These are phyloP conservation scores for Heliothis subflexa DNA, from an alignment of 1,140 invertebrate species.

Conservation along the genomic window DNA sequence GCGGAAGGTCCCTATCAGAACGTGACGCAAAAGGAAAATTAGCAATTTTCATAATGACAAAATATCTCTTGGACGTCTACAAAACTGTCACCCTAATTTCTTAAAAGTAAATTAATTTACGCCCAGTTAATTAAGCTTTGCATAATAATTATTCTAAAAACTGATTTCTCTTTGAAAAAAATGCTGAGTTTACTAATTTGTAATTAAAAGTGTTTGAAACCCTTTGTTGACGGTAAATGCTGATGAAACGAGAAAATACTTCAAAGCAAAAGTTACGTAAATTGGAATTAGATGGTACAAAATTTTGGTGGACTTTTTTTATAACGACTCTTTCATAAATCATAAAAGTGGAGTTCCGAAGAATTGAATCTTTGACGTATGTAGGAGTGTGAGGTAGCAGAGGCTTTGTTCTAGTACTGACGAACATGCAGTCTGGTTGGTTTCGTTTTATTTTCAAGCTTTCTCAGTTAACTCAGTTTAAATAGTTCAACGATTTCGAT, in stretches of 20 bases:
- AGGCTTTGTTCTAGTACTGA: background rate
- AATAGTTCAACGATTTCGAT: too few species aligned
- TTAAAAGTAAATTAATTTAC: slow-evolving; percentile 55
- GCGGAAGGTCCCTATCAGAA: background rate
- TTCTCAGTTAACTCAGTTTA: too few species aligned
- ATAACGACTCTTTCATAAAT: slow-evolving; percentile 26
- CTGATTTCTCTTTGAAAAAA: slow-evolving; percentile 68
- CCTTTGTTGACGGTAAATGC: slow-evolving; percentile 64
- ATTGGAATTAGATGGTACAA: slow-evolving; percentile 47
- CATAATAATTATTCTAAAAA: slow-evolving; percentile 73
- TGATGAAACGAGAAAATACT: slow-evolving; percentile 59
- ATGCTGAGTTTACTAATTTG: slow-evolving; percentile 70
- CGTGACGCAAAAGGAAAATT: slow-evolving; percentile 35
- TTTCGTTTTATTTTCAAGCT: too few species aligned
- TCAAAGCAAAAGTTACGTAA: slow-evolving; percentile 51
- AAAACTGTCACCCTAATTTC: slow-evolving; percentile 55
- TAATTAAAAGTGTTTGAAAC: slow-evolving; percentile 71
- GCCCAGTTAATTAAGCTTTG: slow-evolving; percentile 73
- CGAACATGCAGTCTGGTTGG: too few species aligned
- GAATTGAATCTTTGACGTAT: background rate
- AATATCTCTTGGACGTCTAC: slow-evolving; percentile 42
- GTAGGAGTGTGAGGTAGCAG: background rate
- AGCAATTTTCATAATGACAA: slow-evolving; percentile 45
- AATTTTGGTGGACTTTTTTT: slow-evolving; percentile 23
- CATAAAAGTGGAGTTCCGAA: slow-evolving; percentile 19